A percentile compares a stretch with the other conserved stretches of the same genome.
Evolutionary conservation across 2,888 invertebrate genomes (phyloP).

Genomic region (Minunthozetes semirufus): DNA sequence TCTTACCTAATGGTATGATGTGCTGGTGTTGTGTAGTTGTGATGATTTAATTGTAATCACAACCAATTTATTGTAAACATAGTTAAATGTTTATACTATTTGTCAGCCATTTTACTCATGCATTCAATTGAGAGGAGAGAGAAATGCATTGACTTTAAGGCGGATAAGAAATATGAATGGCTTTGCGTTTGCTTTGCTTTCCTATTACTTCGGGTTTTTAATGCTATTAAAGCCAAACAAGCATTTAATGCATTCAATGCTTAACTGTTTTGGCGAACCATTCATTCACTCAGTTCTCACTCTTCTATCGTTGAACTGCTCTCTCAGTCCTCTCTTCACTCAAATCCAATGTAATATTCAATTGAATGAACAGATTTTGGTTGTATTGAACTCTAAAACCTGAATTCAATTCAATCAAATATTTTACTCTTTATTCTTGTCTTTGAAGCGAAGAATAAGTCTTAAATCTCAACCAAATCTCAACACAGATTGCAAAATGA

Average conservation of each 20-base stretch:
- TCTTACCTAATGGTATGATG: background rate
- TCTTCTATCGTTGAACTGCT: no score
- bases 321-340: background rate
- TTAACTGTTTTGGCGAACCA: background rate
- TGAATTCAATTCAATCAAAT: background rate
- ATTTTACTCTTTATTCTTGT: background rate
- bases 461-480: no score
- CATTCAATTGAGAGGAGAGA: background rate
- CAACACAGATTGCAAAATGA: no score
- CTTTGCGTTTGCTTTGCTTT: background rate
- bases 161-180: background rate
- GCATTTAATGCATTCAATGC: background rate
- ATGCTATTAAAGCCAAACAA: background rate
- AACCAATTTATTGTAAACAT: background rate
- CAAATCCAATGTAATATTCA: background rate
- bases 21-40: background rate
- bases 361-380: background rate
- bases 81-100: background rate
- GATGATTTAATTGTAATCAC: background rate
- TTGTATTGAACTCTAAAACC: conserved; percentile 14
- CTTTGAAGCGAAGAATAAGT: no score
- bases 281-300: background rate
- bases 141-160: conserved; percentile 12
- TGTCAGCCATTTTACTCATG: conserved; percentile 8
- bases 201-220: background rate